Evolutionary conservation across 2,797 vertebrate species (phyloP).

Genomic region (Arremon aurantiirostris): DNA sequence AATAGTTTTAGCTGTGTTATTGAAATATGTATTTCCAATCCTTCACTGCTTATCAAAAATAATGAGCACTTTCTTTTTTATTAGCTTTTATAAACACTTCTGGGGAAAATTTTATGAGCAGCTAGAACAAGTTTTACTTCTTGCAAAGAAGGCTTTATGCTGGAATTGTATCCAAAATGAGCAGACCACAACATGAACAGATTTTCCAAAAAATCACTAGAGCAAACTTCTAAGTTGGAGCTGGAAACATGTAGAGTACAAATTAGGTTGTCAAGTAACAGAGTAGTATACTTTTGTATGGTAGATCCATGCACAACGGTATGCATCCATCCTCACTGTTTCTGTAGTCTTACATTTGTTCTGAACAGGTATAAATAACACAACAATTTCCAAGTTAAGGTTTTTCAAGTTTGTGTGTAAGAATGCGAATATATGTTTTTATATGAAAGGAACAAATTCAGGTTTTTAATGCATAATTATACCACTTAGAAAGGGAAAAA

Average conservation of each 20-base stretch:
- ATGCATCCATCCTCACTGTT: neutral
- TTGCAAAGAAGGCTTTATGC: constrained; percentile 67
- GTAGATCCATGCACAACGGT: neutral
- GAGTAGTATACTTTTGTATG: neutral
- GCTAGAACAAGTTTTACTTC: constrained; percentile 73
- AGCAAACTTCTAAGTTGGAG: constrained; percentile 2
- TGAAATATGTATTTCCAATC: constrained; percentile 74
- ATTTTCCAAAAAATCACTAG: constrained; percentile 60
- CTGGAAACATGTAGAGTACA: constrained; percentile 18
- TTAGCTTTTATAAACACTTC: constrained; percentile 78
- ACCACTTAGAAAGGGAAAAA: neutral
- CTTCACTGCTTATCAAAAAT: constrained; percentile 78
- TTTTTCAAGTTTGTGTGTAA: neutral
- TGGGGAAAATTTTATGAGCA: constrained; percentile 78
- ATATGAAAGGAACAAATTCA: neutral
- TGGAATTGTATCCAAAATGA: constrained; percentile 72
- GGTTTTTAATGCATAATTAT: neutral
- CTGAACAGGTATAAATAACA: neutral
- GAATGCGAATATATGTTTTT: neutral
- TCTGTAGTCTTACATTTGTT: neutral
- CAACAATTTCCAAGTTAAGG: neutral
- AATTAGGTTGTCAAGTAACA: constrained; percentile 36
- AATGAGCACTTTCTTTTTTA: constrained; percentile 79
- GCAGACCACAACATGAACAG: constrained; percentile 56
- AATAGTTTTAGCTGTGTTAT: constrained; percentile 33